phyloP scores from a whole-genome alignment of 2,113 vertebrate species.

The Muscicapa adusta region DNA sequence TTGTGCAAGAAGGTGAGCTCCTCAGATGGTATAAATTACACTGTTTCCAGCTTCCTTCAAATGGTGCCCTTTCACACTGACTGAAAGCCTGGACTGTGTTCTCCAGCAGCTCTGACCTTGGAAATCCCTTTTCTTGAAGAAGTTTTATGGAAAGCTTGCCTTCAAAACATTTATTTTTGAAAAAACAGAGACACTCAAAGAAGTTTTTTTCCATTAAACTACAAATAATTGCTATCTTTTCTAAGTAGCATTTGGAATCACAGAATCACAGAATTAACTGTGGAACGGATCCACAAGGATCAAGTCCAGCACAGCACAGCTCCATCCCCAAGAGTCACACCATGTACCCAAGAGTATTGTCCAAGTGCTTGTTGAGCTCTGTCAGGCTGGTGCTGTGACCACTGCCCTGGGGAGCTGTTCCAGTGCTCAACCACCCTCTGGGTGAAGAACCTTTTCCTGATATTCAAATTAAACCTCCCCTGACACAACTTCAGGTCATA shows the following conservation, averaged over 20 bases:
- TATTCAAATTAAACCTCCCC: background rate
- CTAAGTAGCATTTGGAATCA: background rate
- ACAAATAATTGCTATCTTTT: background rate
- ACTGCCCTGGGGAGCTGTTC: background rate
- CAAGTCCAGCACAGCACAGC: background rate
- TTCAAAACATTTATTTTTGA: background rate
- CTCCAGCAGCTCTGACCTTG: background rate
- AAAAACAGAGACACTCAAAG: background rate
- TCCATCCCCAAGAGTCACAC: background rate
- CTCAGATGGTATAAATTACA: background rate
- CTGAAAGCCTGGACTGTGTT: background rate
- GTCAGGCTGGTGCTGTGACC: background rate
- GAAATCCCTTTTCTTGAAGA: background rate
- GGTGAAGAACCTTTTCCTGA: rapidly evolving
- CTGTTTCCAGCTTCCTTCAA: background rate
- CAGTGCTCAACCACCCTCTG: background rate
- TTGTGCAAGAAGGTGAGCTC: background rate
- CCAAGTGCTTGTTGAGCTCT: background rate
- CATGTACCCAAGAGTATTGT: rapidly evolving
- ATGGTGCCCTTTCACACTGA: background rate
- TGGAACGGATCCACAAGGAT: background rate
- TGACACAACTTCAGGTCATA: background rate
- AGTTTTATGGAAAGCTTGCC: background rate
- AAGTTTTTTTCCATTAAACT: background rate
- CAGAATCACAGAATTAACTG: background rate